Evolutionary conservation across 2,797 vertebrate species (phyloP).

Genomic region (Dryobates pubescens): DNA sequence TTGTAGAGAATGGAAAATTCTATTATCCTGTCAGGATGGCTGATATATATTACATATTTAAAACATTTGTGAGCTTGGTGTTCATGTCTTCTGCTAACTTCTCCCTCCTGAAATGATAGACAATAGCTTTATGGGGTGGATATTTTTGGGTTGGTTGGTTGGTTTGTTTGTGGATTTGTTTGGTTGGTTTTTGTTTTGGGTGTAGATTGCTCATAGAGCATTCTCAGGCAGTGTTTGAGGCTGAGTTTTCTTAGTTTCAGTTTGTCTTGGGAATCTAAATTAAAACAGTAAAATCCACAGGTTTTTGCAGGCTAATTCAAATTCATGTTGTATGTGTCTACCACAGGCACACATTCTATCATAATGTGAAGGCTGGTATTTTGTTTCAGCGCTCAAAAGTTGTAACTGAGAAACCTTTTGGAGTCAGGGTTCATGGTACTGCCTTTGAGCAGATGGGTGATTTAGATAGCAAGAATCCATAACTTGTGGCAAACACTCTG

Average conservation of each 20-base stretch:
- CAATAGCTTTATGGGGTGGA: background rate
- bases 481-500: background rate
- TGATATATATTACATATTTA: background rate
- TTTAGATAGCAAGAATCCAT: constrained; percentile 30
- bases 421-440: background rate
- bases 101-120: background rate
- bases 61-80: background rate
- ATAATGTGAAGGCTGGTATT: background rate
- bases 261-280: background rate
- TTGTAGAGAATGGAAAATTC: constrained; percentile 5
- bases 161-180: background rate
- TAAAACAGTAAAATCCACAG: background rate
- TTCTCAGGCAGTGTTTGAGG: background rate
- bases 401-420: background rate
- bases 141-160: too few relatives aligned
- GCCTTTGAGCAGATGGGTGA: constrained; percentile 27
- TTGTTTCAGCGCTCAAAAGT: background rate
- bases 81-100: background rate
- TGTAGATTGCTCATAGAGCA: rapidly evolving
- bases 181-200: too few relatives aligned
- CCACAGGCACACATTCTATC: background rate
- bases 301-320: background rate
- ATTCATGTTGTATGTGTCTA: background rate
- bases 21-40: background rate
- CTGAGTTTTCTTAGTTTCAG: background rate